Conservation (phyloP, 2,113 vertebrate species). For the Mus pahari region DNA sequence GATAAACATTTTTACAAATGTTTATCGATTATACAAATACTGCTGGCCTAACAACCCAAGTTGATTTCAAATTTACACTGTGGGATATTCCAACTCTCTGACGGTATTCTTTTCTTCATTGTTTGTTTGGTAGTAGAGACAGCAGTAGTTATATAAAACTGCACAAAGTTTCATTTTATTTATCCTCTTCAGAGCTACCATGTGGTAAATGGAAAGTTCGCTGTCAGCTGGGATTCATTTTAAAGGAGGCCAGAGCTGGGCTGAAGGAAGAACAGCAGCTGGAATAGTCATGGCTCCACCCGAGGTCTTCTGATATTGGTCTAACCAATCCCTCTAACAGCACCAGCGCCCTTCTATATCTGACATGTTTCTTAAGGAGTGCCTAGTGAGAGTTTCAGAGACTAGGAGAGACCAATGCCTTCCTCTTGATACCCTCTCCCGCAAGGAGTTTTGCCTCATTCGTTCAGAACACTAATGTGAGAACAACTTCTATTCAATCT, state of each 20-base stretch:
- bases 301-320: background rate
- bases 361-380: conserved; percentile 15
- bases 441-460: background rate
- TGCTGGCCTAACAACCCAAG: background rate
- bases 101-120: background rate
- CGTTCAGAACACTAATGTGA: background rate
- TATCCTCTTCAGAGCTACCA: background rate
- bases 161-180: background rate
- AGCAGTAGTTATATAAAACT: background rate
- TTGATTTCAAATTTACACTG: background rate
- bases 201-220: background rate
- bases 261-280: background rate
- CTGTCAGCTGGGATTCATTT: background rate
- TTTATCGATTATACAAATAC: background rate
- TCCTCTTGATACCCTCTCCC: background rate
- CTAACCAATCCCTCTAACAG: background rate
- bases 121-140: background rate
- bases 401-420: background rate
- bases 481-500: conserved; percentile 16
- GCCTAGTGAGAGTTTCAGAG: background rate
- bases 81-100: background rate
- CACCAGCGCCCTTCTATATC: background rate
- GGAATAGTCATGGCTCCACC: background rate
- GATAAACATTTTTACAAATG: background rate
- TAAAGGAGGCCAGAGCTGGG: background rate